Evolutionary conservation across 2,113 vertebrate genomes (phyloP).

Genomic region (Dicentrarchus labrax): DNA sequence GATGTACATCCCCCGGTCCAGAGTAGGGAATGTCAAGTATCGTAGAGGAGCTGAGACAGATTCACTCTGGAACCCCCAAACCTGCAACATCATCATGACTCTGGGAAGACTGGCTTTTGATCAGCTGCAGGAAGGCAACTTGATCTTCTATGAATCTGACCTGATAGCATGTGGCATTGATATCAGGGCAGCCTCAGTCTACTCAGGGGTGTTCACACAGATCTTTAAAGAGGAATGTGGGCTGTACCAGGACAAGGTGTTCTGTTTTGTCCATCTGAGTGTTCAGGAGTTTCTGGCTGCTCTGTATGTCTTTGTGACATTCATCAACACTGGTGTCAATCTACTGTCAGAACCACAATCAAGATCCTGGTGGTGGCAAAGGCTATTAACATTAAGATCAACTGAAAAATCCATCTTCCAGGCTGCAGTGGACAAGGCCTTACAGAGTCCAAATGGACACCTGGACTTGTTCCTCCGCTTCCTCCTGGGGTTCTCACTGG

Average conservation of each 20-base stretch:
- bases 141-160: constrained; percentile 28
- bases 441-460: constrained; percentile 33
- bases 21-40: not conserved
- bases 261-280: constrained; percentile 28
- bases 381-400: not conserved
- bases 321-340: constrained; percentile 6
- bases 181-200: constrained; percentile 15
- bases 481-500: constrained; percentile 9
- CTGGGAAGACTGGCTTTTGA: constrained; percentile 37
- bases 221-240: constrained; percentile 42
- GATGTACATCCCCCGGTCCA: constrained; percentile 11
- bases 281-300: constrained; percentile 36
- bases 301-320: constrained; percentile 25
- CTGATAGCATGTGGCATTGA: constrained; percentile 13
- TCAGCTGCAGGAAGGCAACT: constrained; percentile 24
- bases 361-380: not conserved
- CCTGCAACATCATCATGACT: constrained; percentile 5
- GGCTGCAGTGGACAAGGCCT: not conserved
- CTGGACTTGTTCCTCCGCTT: constrained; percentile 25
- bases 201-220: constrained; percentile 39
- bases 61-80: constrained; percentile 2
- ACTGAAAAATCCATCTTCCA: not conserved
- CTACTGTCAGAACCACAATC: constrained; percentile 1
- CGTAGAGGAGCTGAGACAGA: constrained; percentile 1
- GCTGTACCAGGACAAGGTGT: constrained; percentile 3